Evolutionary conservation across 2,888 invertebrate genomes (phyloP).

Genomic region (Athetis lepigone): DNA sequence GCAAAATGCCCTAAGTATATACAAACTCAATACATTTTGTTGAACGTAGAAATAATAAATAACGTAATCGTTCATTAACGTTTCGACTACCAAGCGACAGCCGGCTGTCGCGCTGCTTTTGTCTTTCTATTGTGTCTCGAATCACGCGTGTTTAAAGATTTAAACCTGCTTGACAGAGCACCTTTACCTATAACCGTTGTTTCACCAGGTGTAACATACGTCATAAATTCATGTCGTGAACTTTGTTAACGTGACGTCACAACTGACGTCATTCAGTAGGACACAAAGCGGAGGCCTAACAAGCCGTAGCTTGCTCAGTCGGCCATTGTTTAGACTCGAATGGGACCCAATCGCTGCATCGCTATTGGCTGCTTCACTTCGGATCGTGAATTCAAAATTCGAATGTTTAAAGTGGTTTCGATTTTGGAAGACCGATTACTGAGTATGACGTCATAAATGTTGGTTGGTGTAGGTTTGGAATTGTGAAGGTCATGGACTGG

Average conservation of each 20-base stretch:
- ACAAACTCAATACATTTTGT: too few relatives aligned
- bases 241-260: constrained; percentile 27
- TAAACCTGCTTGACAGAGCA: background rate
- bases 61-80: too few relatives aligned
- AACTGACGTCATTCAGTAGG: constrained; percentile 19
- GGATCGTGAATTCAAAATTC: constrained; percentile 38
- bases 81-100: too few relatives aligned
- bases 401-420: constrained; percentile 13
- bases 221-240: constrained; percentile 22
- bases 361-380: constrained; percentile 33
- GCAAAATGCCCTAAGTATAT: too few relatives aligned
- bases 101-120: too few relatives aligned
- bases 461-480: background rate
- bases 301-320: constrained; percentile 18
- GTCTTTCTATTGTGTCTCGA: too few relatives aligned
- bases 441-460: background rate
- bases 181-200: background rate
- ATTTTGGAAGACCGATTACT: constrained; percentile 18
- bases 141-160: too few relatives aligned
- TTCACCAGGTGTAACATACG: background rate
- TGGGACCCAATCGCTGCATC: constrained; percentile 13
- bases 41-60: too few relatives aligned
- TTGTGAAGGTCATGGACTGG: background rate
- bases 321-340: constrained; percentile 32
- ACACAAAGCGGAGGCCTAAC: constrained; percentile 27